Conservation (phyloP, 2,113 vertebrate genomes). For the Candoia aspera region DNA sequence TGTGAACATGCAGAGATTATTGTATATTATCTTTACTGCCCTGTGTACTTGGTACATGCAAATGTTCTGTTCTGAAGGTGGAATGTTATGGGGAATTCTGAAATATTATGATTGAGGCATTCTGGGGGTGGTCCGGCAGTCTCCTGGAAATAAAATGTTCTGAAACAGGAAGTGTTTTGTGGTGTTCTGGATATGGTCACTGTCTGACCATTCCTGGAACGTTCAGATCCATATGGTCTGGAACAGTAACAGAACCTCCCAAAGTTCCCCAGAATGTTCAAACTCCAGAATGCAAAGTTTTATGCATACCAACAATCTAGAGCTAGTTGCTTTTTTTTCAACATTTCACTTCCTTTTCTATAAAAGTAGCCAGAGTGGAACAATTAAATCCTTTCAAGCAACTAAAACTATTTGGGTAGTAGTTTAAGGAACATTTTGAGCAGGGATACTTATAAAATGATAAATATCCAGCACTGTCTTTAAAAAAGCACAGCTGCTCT, state of each 20-base stretch:
- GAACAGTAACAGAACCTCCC: not conserved
- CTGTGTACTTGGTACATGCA: not conserved
- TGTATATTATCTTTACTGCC: not conserved
- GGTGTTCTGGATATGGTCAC: not conserved
- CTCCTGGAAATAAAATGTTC: not conserved
- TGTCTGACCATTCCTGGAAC: too few species aligned
- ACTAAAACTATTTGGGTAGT: not conserved
- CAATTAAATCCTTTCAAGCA: not conserved
- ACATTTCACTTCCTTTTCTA: not conserved
- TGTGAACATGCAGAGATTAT: not conserved
- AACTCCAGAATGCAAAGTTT: not conserved
- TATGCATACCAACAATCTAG: not conserved
- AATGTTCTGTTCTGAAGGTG: not conserved
- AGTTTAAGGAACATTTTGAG: too few species aligned
- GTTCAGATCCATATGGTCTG: not conserved
- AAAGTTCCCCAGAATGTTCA: not conserved
- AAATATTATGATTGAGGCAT: not conserved
- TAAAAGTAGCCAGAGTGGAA: not conserved
- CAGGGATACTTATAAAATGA: not conserved
- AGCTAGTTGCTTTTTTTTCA: not conserved
- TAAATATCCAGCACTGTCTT: not conserved
- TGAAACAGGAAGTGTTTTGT: not conserved
- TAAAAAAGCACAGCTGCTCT: too few species aligned
- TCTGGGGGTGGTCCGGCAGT: not conserved
- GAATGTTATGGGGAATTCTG: not conserved